A percentile compares a stretch with the other conserved stretches of the same genome.
These are phyloP conservation scores for Tipula confusa DNA, from an alignment of 2,888 invertebrate genomes.

Conservation along the genomic window DNA sequence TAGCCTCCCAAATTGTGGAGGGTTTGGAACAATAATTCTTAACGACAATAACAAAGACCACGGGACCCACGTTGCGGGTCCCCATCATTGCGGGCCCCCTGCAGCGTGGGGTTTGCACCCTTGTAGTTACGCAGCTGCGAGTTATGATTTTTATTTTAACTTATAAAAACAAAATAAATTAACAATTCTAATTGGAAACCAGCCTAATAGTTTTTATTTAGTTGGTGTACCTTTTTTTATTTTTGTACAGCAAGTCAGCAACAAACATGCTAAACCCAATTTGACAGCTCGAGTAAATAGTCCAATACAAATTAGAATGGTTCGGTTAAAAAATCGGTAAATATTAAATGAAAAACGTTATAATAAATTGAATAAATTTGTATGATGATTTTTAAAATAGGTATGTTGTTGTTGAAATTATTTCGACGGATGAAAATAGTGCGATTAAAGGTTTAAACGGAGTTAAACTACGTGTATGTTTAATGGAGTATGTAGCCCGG, in stretches of 20 bases:
- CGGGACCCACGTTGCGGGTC: too few species aligned
- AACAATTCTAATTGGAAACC: too few species aligned
- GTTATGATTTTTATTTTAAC: too few species aligned
- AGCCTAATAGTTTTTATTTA: too few species aligned
- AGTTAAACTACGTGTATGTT: conserved; percentile 40
- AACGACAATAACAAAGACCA: too few species aligned
- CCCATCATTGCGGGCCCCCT: too few species aligned
- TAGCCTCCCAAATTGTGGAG: too few species aligned
- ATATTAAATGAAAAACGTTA: conserved; percentile 29
- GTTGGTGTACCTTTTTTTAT: too few species aligned
- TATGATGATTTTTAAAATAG: conserved; percentile 45
- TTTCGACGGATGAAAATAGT: conserved; percentile 33
- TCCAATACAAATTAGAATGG: conserved; percentile 50
- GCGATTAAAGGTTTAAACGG: background rate
- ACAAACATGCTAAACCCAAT: background rate
- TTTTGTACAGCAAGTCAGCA: background rate
- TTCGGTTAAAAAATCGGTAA: conserved; percentile 64
- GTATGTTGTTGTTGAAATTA: conserved; percentile 65
- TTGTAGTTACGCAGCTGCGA: too few species aligned
- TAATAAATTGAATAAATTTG: background rate
- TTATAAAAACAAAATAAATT: too few species aligned
- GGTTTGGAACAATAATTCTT: too few species aligned
- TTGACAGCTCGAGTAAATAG: background rate
- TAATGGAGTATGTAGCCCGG: conserved; percentile 61
- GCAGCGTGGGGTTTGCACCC: too few species aligned